Evolutionary conservation across 2,888 invertebrate species (phyloP).

Genomic region (Scotopteryx bipunctaria): DNA sequence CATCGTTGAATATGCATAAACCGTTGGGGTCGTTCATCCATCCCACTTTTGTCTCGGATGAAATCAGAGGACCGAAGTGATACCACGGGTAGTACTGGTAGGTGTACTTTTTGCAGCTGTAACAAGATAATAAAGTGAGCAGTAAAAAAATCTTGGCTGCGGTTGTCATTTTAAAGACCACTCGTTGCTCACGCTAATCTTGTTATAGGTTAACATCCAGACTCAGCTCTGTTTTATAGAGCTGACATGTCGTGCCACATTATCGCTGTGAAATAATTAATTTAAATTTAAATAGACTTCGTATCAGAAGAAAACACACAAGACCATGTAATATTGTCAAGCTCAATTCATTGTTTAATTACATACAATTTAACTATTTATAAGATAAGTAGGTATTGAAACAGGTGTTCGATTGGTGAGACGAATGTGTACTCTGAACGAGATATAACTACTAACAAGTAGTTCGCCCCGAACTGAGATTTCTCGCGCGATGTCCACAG

Average conservation of each 20-base stretch:
- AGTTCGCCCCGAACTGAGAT: no score
- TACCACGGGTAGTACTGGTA: slow-evolving; percentile 58
- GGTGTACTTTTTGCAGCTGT: slow-evolving; percentile 37
- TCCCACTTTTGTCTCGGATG: slow-evolving; percentile 42
- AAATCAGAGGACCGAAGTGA: slow-evolving; percentile 56
- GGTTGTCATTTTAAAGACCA: slow-evolving; percentile 33
- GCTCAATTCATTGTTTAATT: no score
- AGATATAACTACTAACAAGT: no score
- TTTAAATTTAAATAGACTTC: slow-evolving; percentile 1
- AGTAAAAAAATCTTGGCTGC: slow-evolving; percentile 36
- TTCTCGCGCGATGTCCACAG: no score
- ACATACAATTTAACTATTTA: not conserved
- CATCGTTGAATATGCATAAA: slow-evolving; percentile 59
- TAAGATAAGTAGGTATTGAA: no score
- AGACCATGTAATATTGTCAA: no score
- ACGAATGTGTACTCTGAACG: no score
- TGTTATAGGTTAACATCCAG: slow-evolving; percentile 41
- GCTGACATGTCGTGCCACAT: slow-evolving; percentile 15
- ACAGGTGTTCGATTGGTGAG: no score
- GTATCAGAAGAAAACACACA: not conserved
- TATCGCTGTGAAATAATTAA: slow-evolving; percentile 4
- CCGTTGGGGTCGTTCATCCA: slow-evolving; percentile 85
- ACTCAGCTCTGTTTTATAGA: slow-evolving; percentile 24
- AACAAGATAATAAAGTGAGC: slow-evolving; percentile 39
- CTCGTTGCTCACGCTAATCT: slow-evolving; percentile 17